Percentiles rank a stretch among this genome's conserved stretches.
Evolutionary conservation across 1,140 invertebrate species (phyloP).

Genomic region (Helicoverpa zea): DNA sequence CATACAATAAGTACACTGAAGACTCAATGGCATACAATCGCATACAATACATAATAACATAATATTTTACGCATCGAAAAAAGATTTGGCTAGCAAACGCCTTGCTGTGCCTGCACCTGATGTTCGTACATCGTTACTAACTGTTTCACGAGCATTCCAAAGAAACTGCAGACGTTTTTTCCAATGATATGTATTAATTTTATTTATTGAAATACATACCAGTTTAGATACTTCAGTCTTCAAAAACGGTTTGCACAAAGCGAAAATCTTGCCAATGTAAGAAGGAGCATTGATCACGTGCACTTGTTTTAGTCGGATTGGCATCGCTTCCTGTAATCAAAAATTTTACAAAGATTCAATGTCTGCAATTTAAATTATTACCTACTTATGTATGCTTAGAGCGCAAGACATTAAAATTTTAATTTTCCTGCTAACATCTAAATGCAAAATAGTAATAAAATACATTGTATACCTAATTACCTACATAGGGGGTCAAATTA

Average conservation of each 20-base stretch:
- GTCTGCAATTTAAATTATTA: background rate
- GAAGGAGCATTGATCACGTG: constrained; percentile 90
- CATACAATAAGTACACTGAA: too few species aligned
- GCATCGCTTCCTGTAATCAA: constrained; percentile 90
- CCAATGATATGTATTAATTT: constrained; percentile 63
- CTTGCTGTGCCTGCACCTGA: too few species aligned
- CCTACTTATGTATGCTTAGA: background rate
- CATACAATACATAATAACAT: too few species aligned
- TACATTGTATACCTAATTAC: background rate
- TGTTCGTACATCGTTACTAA: too few species aligned
- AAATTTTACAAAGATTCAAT: background rate
- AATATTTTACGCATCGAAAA: too few species aligned
- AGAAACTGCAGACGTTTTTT: too few species aligned
- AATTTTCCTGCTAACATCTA: too few species aligned
- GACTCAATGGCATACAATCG: too few species aligned
- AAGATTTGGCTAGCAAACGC: too few species aligned
- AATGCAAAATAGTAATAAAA: too few species aligned
- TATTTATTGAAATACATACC: constrained; percentile 78
- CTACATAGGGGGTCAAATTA: background rate
- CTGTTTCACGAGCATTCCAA: too few species aligned
- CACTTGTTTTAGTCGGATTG: constrained; percentile 91
- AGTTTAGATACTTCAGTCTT: constrained; percentile 89
- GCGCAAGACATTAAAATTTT: too few species aligned
- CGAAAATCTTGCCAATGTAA: constrained; percentile 89
- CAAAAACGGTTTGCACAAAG: constrained; percentile 89